Evolutionary conservation across 1,140 invertebrate species (phyloP).

Genomic region (Limonius californicus): DNA sequence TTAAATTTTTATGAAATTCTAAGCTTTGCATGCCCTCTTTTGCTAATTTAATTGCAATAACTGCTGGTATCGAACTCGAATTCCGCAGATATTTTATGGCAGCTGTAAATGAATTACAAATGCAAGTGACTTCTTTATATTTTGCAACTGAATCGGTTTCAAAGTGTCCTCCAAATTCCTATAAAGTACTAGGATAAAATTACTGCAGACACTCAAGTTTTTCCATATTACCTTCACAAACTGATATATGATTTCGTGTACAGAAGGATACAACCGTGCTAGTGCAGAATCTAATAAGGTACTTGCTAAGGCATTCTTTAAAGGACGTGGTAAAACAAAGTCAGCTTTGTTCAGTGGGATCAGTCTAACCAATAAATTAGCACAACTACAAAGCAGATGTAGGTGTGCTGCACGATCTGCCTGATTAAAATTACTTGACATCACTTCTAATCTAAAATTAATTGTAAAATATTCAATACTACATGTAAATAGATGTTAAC

Average conservation of each 20-base stretch:
- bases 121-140: conserved; percentile 48
- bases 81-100: conserved; percentile 50
- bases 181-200: conserved; percentile 23
- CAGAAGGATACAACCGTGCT: conserved; percentile 39
- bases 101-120: conserved; percentile 50
- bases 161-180: conserved; percentile 32
- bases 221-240: conserved; percentile 41
- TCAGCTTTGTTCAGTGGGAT: conserved; percentile 34
- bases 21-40: conserved; percentile 48
- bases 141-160: conserved; percentile 36
- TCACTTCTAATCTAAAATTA: conserved; percentile 41
- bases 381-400: conserved; percentile 36
- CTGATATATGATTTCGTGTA: conserved; percentile 38
- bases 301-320: conserved; percentile 42
- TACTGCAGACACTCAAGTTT: too few relatives aligned
- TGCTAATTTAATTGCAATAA: conserved; percentile 44
- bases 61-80: conserved; percentile 35
- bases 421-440: conserved; percentile 34
- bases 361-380: conserved; percentile 33
- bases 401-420: conserved; percentile 37
- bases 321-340: conserved; percentile 40
- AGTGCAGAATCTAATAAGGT: conserved; percentile 42
- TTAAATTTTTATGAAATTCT: conserved; percentile 50
- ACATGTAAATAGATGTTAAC: too few relatives aligned
- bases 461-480: conserved; percentile 10